Conservation (phyloP, 2,797 vertebrate species). For the Bradypus variegatus region DNA sequence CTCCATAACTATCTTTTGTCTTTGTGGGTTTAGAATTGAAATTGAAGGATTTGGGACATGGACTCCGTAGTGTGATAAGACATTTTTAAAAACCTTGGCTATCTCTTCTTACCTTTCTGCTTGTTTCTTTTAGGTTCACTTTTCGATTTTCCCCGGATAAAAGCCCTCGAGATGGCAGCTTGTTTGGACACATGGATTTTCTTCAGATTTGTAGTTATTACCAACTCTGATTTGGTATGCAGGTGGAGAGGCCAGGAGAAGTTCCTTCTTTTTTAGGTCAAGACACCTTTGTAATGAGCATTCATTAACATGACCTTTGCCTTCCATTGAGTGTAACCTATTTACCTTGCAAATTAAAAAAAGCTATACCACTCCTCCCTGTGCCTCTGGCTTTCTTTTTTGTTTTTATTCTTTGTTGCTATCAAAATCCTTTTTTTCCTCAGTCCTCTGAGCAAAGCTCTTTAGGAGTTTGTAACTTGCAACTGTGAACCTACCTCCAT, state of each 20-base stretch:
- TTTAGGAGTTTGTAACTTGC: conserved; percentile 9
- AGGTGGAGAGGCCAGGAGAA: background rate
- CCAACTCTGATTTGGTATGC: background rate
- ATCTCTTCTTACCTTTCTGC: conserved; percentile 32
- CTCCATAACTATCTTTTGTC: background rate
- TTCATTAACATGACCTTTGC: conserved; percentile 7
- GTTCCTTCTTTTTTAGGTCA: background rate
- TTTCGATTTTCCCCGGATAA: conserved; percentile 39
- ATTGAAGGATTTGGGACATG: background rate
- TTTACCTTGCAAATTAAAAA: conserved; percentile 58
- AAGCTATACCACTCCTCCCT: background rate
- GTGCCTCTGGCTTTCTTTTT: conserved; percentile 3
- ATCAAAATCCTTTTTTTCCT: background rate
- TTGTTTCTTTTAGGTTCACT: conserved; percentile 62
- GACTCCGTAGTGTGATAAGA: background rate
- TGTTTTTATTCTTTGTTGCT: conserved; percentile 15
- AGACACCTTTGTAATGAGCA: background rate
- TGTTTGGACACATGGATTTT: conserved; percentile 11
- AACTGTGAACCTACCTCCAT: background rate
- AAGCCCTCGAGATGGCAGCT: conserved; percentile 39
- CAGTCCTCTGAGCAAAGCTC: background rate
- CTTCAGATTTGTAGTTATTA: background rate
- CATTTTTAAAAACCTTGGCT: background rate
- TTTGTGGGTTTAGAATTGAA: background rate
- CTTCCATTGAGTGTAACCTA: conserved; percentile 28